Evolutionary conservation across 1,140 invertebrate genomes (phyloP).

Genomic region (Gryon sp.): DNA sequence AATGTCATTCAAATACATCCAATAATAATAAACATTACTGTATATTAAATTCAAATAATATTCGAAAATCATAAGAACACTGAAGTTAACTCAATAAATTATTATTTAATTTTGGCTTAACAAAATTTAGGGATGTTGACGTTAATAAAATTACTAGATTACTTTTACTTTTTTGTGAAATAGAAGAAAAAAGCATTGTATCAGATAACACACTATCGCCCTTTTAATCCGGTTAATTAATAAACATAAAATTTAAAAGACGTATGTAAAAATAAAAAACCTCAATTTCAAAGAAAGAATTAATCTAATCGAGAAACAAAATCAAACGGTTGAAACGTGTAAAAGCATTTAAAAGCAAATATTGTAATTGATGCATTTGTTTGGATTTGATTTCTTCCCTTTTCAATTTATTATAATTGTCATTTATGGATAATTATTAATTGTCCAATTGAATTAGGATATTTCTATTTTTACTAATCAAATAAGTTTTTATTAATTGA

Average conservation of each 20-base stretch:
- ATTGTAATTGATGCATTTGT: constrained; percentile 69
- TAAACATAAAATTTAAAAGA: constrained; percentile 6
- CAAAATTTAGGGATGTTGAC: constrained; percentile 1
- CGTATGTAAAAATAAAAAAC: constrained; percentile 9
- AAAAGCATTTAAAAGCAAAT: constrained; percentile 55
- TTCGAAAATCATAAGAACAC: constrained; percentile 14
- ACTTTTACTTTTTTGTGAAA: constrained; percentile 7
- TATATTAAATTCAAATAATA: too few species aligned
- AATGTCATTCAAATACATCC: too few species aligned
- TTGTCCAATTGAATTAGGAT: too few species aligned
- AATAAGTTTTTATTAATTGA: too few species aligned
- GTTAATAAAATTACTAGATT: constrained; percentile 24
- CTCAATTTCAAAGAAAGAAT: too few species aligned
- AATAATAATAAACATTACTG: too few species aligned
- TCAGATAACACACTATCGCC: constrained; percentile 18
- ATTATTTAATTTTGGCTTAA: constrained; percentile 2
- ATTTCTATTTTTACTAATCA: too few species aligned
- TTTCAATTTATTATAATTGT: too few species aligned
- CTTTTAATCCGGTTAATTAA: constrained; percentile 22
- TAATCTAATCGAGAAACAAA: constrained; percentile 18
- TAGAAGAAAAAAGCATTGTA: too few species aligned
- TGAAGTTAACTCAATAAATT: neutral
- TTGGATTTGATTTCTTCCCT: constrained; percentile 68
- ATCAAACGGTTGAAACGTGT: constrained; percentile 24
- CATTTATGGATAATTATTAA: too few species aligned